Evolutionary conservation across 2,797 vertebrate species (phyloP), one percentile per base, ranked within the genome.

Genomic region (Anniella stebbinsi): DNA sequence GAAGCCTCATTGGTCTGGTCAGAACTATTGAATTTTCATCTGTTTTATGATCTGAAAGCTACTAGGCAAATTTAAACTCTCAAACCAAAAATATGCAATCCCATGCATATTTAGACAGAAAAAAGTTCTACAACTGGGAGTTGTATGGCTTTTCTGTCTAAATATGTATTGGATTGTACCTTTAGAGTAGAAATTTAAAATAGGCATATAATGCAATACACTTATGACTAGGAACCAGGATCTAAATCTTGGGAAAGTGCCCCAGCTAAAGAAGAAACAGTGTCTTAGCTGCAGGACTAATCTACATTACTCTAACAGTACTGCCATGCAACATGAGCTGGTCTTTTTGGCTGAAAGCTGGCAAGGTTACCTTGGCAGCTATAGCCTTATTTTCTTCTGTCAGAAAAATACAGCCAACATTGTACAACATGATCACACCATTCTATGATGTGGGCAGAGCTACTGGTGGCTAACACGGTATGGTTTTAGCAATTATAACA

Each of bases 221-320:
- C 28, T 38, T 38, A 45, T 57, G 11, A 23, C 41, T 88, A 66
- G 33, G 54, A 83, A 60, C 23, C 41, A 75, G 33, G 21, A 36
- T 60, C 30, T 25, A 15, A 25, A 30, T 51, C 30, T 63, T 60
- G 54, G 48, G 23, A 60, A 75, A 33, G 33, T 36, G 78, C 25
- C 36, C 41, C n/a, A 33, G 36, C 38, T 75, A 63, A 88, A 57
- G 70, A 83, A 63, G 80, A 75, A 73, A 75, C 13, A n/a, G 70
- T 41, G 70, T 54, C 18, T 83, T 70, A 88, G 23, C 7, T 63
- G 30, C 38, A 88, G 5, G 33, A 75, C 54, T 17, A 17, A 83
- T 11, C 54, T 45, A 86, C 18, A 86, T 38, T 70, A 57, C 23
- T 86, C 70, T 86, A 70, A 86, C 83, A 85, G 33, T 85, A 54